Evolutionary conservation across 2,888 invertebrate species (phyloP).

Genomic region (Ochropleura plecta): DNA sequence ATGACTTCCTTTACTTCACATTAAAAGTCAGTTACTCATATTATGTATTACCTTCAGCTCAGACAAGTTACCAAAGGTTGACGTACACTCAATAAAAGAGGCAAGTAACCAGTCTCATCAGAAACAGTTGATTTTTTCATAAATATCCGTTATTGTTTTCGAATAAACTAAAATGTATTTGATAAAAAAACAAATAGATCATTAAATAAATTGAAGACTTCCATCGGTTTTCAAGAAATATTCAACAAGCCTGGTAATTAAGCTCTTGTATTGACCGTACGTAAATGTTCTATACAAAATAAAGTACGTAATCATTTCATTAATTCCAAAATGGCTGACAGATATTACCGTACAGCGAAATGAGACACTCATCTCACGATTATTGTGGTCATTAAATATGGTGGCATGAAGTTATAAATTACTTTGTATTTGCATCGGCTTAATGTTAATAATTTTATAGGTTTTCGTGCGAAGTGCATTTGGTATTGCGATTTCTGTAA

Average conservation of each 20-base stretch:
- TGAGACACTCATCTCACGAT: constrained; percentile 50
- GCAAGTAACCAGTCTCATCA: no score
- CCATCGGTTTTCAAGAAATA: no score
- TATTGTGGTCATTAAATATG: constrained; percentile 48
- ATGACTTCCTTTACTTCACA: constrained; percentile 36
- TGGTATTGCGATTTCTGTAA: background rate
- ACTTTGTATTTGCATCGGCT: constrained; percentile 38
- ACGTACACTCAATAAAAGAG: constrained; percentile 1
- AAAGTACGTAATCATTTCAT: constrained; percentile 54
- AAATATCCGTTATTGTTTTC: no score
- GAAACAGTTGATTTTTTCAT: no score
- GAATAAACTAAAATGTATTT: no score
- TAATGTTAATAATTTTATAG: constrained; percentile 11
- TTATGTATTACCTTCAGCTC: constrained; percentile 43
- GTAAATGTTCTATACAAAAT: constrained; percentile 32
- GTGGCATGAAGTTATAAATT: constrained; percentile 51
- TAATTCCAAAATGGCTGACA: constrained; percentile 32
- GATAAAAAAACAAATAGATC: no score
- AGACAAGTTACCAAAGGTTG: constrained; percentile 35
- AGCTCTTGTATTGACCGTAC: no score
- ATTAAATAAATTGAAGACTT: no score
- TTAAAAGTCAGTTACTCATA: constrained; percentile 53
- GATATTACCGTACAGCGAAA: constrained; percentile 43
- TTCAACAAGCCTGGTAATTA: no score
- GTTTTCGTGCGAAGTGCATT: constrained; percentile 3